These are phyloP conservation scores for Eupithecia dodoneata DNA, from an alignment of 2,888 invertebrate species.

Conservation along the genomic window DNA sequence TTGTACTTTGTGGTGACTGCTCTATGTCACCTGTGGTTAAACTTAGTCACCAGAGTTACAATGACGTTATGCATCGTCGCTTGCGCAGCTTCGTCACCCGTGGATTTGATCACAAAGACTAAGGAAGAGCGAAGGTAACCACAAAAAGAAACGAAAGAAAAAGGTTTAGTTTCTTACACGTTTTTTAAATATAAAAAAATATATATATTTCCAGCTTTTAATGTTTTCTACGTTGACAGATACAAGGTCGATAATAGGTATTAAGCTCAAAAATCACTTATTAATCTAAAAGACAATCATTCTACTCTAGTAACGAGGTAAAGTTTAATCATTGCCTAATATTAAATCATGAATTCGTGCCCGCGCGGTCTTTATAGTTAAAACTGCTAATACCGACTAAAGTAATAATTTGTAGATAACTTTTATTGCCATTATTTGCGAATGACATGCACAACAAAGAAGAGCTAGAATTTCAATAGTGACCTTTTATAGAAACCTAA, in stretches of 20 bases:
- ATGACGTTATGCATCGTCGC: slow-evolving; percentile 26
- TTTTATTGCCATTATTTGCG: neutral
- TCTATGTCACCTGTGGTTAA: slow-evolving; percentile 12
- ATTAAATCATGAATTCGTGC: no score
- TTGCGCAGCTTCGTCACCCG: slow-evolving; percentile 22
- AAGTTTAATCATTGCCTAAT: no score
- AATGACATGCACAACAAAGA: neutral
- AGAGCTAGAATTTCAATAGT: neutral
- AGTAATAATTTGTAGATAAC: neutral
- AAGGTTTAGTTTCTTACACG: neutral
- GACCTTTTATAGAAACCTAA: neutral
- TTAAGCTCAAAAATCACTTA: no score
- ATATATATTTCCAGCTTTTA: no score
- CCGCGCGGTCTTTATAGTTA: no score
- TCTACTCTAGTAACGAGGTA: no score
- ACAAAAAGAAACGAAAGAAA: no score
- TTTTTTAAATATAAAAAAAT: no score
- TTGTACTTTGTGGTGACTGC: slow-evolving; percentile 6
- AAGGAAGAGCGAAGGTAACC: neutral
- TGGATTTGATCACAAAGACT: slow-evolving; percentile 14
- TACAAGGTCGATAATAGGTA: no score
- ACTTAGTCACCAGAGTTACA: neutral
- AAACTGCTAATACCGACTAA: no score
- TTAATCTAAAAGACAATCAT: no score
- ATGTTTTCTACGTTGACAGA: no score